Evolutionary conservation across 2,888 invertebrate genomes (phyloP).

Genomic region (Cantharis nigra): DNA sequence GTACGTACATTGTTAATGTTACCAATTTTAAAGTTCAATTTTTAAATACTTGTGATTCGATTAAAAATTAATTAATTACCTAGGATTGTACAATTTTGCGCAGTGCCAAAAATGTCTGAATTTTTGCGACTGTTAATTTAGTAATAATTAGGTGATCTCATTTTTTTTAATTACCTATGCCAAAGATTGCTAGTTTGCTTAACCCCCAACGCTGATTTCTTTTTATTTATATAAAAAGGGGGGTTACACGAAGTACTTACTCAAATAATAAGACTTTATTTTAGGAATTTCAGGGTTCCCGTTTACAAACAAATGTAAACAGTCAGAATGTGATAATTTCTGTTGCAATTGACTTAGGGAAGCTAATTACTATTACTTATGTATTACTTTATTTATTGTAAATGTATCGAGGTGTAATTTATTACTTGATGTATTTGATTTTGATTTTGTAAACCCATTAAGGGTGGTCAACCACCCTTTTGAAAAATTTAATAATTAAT

Average conservation of each 20-base stretch:
- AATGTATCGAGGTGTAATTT: not conserved
- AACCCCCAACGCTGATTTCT: not conserved
- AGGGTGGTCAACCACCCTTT: too few relatives aligned
- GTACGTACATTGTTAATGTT: constrained; percentile 5
- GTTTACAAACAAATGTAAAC: not conserved
- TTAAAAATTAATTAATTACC: not conserved
- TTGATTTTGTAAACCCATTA: not conserved
- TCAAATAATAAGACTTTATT: not conserved
- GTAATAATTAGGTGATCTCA: not conserved
- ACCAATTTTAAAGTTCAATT: not conserved
- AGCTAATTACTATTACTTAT: not conserved
- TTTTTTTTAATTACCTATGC: not conserved
- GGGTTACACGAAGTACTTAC: not conserved
- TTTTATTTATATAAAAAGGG: not conserved
- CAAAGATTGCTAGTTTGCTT: not conserved
- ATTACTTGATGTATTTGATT: not conserved
- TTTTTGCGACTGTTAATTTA: not conserved
- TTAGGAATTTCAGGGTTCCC: not conserved
- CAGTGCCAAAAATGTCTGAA: not conserved
- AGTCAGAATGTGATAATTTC: not conserved
- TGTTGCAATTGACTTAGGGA: not conserved
- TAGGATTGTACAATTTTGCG: not conserved
- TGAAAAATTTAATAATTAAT: not conserved
- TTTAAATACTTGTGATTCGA: not conserved
- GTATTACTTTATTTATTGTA: not conserved